Evolutionary conservation across 2,113 vertebrate genomes (phyloP), one percentile per base, ranked within the genome.

Genomic region (Amazona guildingii): DNA sequence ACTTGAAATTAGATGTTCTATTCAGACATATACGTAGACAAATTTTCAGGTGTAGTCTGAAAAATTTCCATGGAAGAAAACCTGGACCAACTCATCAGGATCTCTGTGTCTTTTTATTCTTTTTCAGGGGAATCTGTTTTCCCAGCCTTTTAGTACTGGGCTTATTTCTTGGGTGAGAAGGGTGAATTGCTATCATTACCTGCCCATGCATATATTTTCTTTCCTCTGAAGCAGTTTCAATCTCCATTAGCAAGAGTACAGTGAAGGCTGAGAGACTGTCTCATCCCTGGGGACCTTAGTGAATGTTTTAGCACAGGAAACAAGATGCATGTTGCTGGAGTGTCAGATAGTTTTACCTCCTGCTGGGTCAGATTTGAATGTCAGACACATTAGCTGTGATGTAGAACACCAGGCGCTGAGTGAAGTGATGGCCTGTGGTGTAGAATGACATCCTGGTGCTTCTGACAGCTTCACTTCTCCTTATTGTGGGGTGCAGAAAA

Each of bases 291-390:
- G 92, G 91, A 95, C 68, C 85, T 93, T 31, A 63, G 66, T 67
- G 92, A 92, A 89, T 90, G 54, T 96, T 97, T 97, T 95, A 97
- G 86, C 95, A 90, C 93, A 98, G 98, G 97, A 98, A 98, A 96
- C 96, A 87, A 94, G 97, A 94, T 95, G 92, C 70, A 24, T 87
- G 96, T 89, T 98, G 95, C 96, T 98, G 95, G 88, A 72, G 97
- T 97, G 98, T 98, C 90, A 95, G 96, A 97, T 98, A 95, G 78
- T 94, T 95, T 94, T 97, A 83, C 95, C 97, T 97, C 97, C 92
- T 95, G 92, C 97, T 97, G 79, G 92, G 85, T 95, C 91, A 94
- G 67, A 97, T 98, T 96, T 97, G 95, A 95, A 88, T 98, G 94
- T 97, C 94, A 97, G 97, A 96, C 92, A 80, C 95, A 91, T 97